phyloP scores from a whole-genome alignment of 1,140 invertebrate species.

The Drosophila sulfurigaster region DNA sequence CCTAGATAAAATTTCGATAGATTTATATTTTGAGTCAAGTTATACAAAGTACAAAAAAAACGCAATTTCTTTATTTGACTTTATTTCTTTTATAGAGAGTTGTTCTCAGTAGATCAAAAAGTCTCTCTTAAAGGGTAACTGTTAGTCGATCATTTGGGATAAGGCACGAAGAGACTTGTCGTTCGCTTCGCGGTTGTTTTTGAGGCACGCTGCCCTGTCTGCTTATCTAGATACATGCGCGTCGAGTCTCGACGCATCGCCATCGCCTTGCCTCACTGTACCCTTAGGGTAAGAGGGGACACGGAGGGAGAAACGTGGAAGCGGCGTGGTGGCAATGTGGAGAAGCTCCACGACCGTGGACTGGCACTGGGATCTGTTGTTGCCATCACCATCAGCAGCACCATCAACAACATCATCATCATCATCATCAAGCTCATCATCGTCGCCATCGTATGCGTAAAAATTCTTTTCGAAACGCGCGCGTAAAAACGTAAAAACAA shows the following conservation, averaged over 20 bases:
- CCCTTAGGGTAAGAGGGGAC: neutral
- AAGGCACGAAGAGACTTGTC: neutral
- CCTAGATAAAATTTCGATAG: no score
- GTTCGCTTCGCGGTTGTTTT: slow-evolving; percentile 25
- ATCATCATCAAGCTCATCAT: slow-evolving; percentile 13
- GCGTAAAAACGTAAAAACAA: slow-evolving; percentile 71
- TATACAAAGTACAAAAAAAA: no score
- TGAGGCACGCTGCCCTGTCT: slow-evolving; percentile 53
- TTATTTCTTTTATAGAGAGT: no score
- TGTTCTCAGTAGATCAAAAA: no score
- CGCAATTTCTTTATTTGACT: no score
- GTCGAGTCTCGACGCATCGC: slow-evolving; percentile 20
- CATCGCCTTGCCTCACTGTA: slow-evolving; percentile 17
- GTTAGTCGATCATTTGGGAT: neutral
- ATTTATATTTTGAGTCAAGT: no score
- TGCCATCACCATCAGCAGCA: slow-evolving; percentile 34
- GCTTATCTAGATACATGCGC: slow-evolving; percentile 67
- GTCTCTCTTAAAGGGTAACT: slow-evolving; percentile 17
- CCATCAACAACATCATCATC: slow-evolving; percentile 13
- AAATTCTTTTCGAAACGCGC: slow-evolving; percentile 57
- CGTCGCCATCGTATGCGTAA: slow-evolving; percentile 52
- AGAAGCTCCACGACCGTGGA: slow-evolving; percentile 40
- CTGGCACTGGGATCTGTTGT: slow-evolving; percentile 51
- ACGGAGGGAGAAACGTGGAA: neutral
- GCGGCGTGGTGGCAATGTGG: slow-evolving; percentile 32